Conservation (phyloP, 2,797 vertebrate species). For the Florisuga fusca region DNA sequence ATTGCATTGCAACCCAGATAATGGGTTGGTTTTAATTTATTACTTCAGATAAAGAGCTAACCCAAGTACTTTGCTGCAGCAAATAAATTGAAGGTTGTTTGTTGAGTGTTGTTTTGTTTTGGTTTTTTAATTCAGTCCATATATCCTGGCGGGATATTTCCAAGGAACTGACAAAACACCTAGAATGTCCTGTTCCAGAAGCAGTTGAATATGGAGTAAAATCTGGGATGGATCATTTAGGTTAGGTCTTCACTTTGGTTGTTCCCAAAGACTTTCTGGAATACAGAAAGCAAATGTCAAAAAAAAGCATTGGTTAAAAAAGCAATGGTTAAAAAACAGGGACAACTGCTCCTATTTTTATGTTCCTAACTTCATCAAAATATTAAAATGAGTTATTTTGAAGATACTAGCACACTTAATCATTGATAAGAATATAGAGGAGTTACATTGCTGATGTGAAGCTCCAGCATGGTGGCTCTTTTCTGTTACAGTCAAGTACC, state of each 20-base stretch:
- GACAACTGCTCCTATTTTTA: background rate
- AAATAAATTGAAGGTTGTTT: background rate
- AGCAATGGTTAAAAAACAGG: background rate
- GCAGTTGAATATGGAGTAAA: background rate
- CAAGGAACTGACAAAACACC: background rate
- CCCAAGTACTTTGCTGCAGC: background rate
- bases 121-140: background rate
- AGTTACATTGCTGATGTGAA: background rate
- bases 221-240: background rate
- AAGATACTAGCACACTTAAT: background rate
- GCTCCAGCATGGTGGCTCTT: background rate
- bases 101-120: background rate
- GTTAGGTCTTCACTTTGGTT: background rate
- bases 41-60: constrained; percentile 21
- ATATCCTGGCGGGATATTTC: background rate
- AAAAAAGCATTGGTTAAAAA: background rate
- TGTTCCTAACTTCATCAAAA: background rate
- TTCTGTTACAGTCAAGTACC: background rate
- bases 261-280: background rate
- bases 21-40: constrained; percentile 30
- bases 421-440: background rate
- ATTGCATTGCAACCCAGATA: background rate
- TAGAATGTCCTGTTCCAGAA: background rate
- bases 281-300: too few relatives aligned
- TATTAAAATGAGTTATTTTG: background rate